Evolutionary conservation across 1,140 invertebrate species (phyloP), one percentile per base, ranked within the genome.

Genomic region (Diprion similis): DNA sequence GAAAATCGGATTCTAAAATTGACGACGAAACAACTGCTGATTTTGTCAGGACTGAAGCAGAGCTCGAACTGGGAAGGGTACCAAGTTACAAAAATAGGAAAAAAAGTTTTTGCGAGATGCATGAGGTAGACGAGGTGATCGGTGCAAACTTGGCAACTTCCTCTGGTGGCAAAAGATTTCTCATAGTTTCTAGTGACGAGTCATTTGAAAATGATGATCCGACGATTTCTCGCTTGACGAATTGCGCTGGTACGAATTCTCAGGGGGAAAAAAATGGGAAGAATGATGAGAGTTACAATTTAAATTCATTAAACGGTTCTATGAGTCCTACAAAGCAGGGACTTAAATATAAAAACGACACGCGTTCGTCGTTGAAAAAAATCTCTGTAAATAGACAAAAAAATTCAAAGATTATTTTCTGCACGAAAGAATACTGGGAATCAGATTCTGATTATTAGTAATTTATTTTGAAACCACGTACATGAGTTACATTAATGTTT

Each of bases 381-480:
- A 13, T 13, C n/a, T 15, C 11, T 59, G n/a, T 13, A 59, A 59
- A 6, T 15, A 4, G 11, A 17, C 2, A 17, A 15, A 15, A 15
- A 17, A 59, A 13, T 3, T 59, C 51, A 13, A 59, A 13, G 51
- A 17, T 59, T 59, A 17, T 59, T 15, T 59, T 15, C n/a, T 15
- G 51, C 11, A 59, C 51, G 51, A 59, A 59, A 59, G 51, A 59
- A 59, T 59, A 13, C 51, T 59, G 51, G 51, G 51, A 59, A 59
- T 15, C 51, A 59, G 51, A 59, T 59, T 59, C 51, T 59, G 51
- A 59, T 59, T 17, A 59, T 59, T 59, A 4, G 0, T 59, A 59
- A 59, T 4, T 15, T 59, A 59, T 37, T 37, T 37, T 37, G 24
- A 37, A 37, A 37, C 24, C n/a, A n/a, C n/a, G n/a, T 37, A 37